phyloP scores from a whole-genome alignment of 2,113 vertebrate genomes.

The Antechinus flavipes region DNA sequence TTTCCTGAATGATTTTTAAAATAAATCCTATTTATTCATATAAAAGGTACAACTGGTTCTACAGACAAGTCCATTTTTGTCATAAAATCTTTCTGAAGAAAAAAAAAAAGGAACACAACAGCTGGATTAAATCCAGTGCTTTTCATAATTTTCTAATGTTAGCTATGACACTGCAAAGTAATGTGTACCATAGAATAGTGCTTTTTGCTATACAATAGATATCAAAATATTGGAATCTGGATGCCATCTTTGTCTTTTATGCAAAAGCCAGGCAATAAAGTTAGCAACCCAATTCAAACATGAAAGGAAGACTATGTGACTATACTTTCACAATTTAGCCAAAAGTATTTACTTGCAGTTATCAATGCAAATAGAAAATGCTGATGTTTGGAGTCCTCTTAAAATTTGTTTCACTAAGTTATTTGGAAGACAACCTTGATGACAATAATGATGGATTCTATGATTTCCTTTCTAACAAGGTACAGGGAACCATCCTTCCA shows the following conservation, averaged over 20 bases:
- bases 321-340: background rate
- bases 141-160: background rate
- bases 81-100: constrained; percentile 8
- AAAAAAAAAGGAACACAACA: constrained; percentile 2
- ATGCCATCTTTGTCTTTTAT: background rate
- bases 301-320: background rate
- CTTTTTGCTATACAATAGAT: constrained; percentile 9
- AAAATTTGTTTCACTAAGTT: background rate
- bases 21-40: background rate
- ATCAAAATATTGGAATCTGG: background rate
- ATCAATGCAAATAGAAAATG: background rate
- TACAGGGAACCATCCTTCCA: constrained; percentile 85
- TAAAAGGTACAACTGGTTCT: background rate
- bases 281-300: background rate
- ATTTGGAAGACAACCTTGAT: background rate
- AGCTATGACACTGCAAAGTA: background rate
- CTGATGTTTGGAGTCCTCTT: background rate
- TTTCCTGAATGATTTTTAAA: constrained; percentile 1
- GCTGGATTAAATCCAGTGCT: constrained; percentile 1
- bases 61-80: background rate
- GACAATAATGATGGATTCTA: background rate
- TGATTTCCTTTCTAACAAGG: constrained; percentile 70
- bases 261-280: background rate
- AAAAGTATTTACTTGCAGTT: background rate
- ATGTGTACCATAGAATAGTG: background rate